Evolutionary conservation across 2,113 vertebrate genomes (phyloP).

Genomic region (Nothobranchius furzeri): DNA sequence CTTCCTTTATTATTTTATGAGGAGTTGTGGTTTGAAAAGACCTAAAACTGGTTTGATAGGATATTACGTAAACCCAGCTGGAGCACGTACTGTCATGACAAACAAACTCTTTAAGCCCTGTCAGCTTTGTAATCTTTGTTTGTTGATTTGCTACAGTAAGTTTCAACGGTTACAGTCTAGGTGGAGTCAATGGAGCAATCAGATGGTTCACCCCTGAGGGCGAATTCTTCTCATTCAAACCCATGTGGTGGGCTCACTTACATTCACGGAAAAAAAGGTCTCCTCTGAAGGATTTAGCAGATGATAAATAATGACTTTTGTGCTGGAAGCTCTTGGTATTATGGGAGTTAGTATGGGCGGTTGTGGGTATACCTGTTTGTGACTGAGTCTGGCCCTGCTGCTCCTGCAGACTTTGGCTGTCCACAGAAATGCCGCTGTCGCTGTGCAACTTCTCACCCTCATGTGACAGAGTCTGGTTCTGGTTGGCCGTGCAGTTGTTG

Average conservation of each 20-base stretch:
- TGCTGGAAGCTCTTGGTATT: conserved; percentile 2
- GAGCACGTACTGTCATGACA: conserved; percentile 13
- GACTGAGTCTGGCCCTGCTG: conserved; percentile 84
- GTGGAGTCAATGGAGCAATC: conserved; percentile 14
- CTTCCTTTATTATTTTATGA: conserved; percentile 1
- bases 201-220: conserved; percentile 25
- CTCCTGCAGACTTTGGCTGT: conserved; percentile 94
- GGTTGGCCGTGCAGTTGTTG: conserved; percentile 89
- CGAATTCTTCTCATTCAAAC: conserved; percentile 27
- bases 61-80: conserved; percentile 8
- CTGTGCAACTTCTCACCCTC: conserved; percentile 98
- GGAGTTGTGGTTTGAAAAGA: conserved; percentile 22
- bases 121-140: conserved; percentile 35
- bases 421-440: conserved; percentile 96
- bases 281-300: background rate
- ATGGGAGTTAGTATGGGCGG: too few species aligned
- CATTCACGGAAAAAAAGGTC: background rate
- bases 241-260: background rate
- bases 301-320: background rate
- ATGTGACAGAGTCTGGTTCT: conserved; percentile 90
- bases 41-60: conserved; percentile 52
- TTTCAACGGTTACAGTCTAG: conserved; percentile 26
- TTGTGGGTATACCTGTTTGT: conserved; percentile 70
- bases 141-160: conserved; percentile 31
- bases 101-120: conserved; percentile 20